Evolutionary conservation across 2,113 vertebrate species (phyloP).

Genomic region (Oncorhynchus kisutch): DNA sequence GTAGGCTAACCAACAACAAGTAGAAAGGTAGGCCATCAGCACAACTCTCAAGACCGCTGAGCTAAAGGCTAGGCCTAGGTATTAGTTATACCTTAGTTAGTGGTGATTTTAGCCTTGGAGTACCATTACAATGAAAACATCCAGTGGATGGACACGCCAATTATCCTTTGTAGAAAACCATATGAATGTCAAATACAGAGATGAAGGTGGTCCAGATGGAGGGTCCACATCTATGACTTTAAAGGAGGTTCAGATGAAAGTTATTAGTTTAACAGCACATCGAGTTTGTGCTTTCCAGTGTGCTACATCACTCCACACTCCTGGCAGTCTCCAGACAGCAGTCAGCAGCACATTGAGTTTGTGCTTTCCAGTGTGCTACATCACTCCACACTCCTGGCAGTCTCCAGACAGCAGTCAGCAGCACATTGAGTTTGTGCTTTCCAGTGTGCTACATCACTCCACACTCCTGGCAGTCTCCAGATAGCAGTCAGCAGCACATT

Average conservation of each 20-base stretch:
- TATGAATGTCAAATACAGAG: not conserved
- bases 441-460: not conserved
- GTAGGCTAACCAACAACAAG: not conserved
- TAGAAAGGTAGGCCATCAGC: not conserved
- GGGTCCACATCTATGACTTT: not conserved
- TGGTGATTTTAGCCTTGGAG: too few species aligned
- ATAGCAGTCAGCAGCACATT: too few species aligned
- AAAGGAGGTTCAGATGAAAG: not conserved
- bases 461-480: not conserved
- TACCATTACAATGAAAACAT: too few species aligned
- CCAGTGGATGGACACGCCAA: too few species aligned
- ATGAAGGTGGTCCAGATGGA: not conserved
- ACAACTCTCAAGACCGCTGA: not conserved
- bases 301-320: not conserved
- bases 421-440: not conserved
- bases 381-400: not conserved
- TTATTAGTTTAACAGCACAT: not conserved
- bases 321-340: not conserved
- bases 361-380: not conserved
- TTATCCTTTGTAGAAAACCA: too few species aligned
- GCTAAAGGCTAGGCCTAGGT: not conserved
- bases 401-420: too few species aligned
- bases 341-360: not conserved
- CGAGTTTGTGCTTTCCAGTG: not conserved
- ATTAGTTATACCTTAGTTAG: too few species aligned